Evolutionary conservation across 2,888 invertebrate genomes (phyloP), one percentile per base, ranked within the genome.

Genomic region (Camptogramma bilineatum): DNA sequence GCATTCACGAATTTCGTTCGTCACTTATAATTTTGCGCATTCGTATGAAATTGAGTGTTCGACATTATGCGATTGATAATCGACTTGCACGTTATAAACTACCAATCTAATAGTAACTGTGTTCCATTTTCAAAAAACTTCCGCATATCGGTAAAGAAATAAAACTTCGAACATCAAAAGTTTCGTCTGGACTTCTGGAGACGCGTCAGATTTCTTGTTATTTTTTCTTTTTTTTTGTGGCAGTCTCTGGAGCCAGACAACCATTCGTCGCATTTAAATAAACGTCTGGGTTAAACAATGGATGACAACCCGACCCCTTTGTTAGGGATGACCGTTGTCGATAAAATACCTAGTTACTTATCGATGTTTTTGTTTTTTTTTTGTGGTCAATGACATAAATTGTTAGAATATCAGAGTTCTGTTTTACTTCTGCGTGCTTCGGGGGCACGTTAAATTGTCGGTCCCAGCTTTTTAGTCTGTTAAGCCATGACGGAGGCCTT

Each of bases 261-360:
- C 76, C 78, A 80, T 76, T 80, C 77, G 66, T 88, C 78, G 52
- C 87, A 89, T 91, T 91, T 90, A 91, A 90, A 91, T 89, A 63
- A 88, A 82, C 84, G 90, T 91, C 90, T 89, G 90, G 78, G 72
- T 77, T 80, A 85, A 88, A 91, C 91, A 91, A 91, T 89, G 85
- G 86, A 77, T 84, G 85, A 85, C 85, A 84, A 81, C 73, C 80
- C 82, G 81, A 77, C 84, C 83, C 80, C 85, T 87, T 91, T 90
- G 88, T 89, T 85, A 87, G 86, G 85, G 87, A 85, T 82, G 85
- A 81, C 81, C 76, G 73, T 80, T 47, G 57, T 73, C 73, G 70
- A 70, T 61, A 54, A 53, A 53, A 50, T 44, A n/a, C n/a, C n/a
- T n/a, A 46, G 48, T 48, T 56, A 44, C 60, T 57, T 61, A 50